phyloP scores from a whole-genome alignment of 2,113 vertebrate species.

The Aphelocoma coerulescens region DNA sequence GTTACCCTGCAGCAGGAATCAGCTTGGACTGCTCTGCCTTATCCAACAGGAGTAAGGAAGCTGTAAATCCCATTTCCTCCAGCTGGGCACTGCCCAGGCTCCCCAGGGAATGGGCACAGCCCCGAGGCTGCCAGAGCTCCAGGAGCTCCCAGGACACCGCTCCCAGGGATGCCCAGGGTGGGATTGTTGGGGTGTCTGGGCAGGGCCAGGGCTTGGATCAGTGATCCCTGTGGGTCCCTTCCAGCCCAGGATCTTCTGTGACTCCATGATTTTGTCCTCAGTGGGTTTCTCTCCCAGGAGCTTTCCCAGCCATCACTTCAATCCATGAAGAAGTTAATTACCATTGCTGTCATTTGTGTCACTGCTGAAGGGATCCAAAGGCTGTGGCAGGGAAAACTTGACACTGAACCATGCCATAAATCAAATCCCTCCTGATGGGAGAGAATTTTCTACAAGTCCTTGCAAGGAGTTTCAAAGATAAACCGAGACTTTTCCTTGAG shows the following conservation, averaged over 20 bases:
- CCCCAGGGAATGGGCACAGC: neutral
- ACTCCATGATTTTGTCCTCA: neutral
- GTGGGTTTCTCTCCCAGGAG: neutral
- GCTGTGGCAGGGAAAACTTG: neutral
- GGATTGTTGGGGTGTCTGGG: neutral
- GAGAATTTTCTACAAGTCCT: too few relatives aligned
- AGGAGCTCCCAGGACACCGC: fast-evolving
- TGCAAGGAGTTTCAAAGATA: too few relatives aligned
- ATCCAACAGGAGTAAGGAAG: neutral
- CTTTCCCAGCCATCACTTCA: neutral
- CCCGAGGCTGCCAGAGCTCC: neutral
- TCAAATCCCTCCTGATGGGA: too few relatives aligned
- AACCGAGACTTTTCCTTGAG: too few relatives aligned
- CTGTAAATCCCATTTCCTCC: neutral
- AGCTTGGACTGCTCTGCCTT: neutral
- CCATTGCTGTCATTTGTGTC: neutral
- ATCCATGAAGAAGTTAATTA: neutral
- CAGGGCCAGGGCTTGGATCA: neutral
- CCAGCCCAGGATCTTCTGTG: neutral
- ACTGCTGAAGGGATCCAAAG: neutral
- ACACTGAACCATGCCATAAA: too few relatives aligned
- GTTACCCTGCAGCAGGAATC: neutral
- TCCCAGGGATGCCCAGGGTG: neutral
- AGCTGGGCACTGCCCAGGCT: neutral
- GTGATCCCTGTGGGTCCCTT: neutral